These are phyloP conservation scores for Limnothrissa miodon DNA, from an alignment of 2,113 vertebrate genomes.

Conservation along the genomic window DNA sequence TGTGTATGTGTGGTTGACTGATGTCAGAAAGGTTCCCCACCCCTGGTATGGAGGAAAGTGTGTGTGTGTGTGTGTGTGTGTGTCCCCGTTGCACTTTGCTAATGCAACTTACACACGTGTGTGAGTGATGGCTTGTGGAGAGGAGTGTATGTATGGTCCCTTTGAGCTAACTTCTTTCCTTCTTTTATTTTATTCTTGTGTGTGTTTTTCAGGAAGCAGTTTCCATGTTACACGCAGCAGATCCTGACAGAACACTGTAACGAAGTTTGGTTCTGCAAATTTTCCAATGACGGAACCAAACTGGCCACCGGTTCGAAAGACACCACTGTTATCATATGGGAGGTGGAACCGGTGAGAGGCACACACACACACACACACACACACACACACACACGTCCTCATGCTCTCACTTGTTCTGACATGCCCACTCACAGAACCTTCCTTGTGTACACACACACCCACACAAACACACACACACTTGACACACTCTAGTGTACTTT, in stretches of 20 bases:
- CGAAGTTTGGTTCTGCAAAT: slow-evolving; percentile 99
- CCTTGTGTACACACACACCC: background rate
- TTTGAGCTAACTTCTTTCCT: no score
- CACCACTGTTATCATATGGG: slow-evolving; percentile 98
- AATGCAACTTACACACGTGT: no score
- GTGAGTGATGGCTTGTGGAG: no score
- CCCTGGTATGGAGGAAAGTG: no score
- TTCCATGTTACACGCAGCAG: slow-evolving; percentile 98
- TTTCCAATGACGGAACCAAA: slow-evolving; percentile 98
- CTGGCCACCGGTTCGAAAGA: slow-evolving; percentile 99
- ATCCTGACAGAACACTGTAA: slow-evolving; percentile 99
- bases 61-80: no score
- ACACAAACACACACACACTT: no score
- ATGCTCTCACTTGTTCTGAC: background rate
- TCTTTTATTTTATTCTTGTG: background rate
- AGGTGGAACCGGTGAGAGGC: slow-evolving; percentile 94
- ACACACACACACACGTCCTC: background rate
- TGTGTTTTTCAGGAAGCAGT: slow-evolving; percentile 86
- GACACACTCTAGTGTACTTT: no score
- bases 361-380: background rate
- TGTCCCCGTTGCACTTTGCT: no score
- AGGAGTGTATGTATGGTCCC: no score
- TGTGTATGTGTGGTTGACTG: no score
- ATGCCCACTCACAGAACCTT: background rate
- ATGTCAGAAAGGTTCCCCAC: no score